Evolutionary conservation across 2,113 vertebrate species (phyloP).

Genomic region (Leptobrachium leishanense): DNA sequence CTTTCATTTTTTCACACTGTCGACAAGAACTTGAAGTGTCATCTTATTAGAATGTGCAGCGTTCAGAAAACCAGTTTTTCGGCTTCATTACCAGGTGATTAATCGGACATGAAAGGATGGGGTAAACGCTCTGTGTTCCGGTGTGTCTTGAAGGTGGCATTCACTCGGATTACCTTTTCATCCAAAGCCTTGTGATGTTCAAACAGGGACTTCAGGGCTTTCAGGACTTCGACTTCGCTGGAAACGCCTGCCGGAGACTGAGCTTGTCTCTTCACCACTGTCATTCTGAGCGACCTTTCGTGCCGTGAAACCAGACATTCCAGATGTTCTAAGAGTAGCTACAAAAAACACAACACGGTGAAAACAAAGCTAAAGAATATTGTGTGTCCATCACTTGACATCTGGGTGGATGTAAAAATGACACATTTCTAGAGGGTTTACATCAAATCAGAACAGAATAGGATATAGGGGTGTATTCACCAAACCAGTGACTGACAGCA

Average conservation of each 20-base stretch:
- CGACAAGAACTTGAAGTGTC: too few relatives aligned
- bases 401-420: too few relatives aligned
- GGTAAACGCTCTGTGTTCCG: not conserved
- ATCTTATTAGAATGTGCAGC: too few relatives aligned
- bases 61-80: slow-evolving; percentile 11
- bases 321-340: slow-evolving; percentile 92
- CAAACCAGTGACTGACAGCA: too few relatives aligned
- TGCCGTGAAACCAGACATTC: slow-evolving; percentile 95
- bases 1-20: too few relatives aligned
- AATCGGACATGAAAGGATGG: not conserved
- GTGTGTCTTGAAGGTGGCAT: not conserved
- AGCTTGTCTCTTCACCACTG: slow-evolving; percentile 92
- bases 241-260: slow-evolving; percentile 96
- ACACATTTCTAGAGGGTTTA: too few relatives aligned
- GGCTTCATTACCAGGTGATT: not conserved
- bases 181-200: slow-evolving; percentile 98
- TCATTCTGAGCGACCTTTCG: slow-evolving; percentile 94
- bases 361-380: not conserved
- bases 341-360: not conserved
- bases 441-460: too few relatives aligned
- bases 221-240: slow-evolving; percentile 96
- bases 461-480: too few relatives aligned
- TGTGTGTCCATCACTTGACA: too few relatives aligned
- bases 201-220: slow-evolving; percentile 96
- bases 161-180: slow-evolving; percentile 80